Evolutionary conservation across 1,140 invertebrate species (phyloP).

Genomic region (Batillaria attramentaria): DNA sequence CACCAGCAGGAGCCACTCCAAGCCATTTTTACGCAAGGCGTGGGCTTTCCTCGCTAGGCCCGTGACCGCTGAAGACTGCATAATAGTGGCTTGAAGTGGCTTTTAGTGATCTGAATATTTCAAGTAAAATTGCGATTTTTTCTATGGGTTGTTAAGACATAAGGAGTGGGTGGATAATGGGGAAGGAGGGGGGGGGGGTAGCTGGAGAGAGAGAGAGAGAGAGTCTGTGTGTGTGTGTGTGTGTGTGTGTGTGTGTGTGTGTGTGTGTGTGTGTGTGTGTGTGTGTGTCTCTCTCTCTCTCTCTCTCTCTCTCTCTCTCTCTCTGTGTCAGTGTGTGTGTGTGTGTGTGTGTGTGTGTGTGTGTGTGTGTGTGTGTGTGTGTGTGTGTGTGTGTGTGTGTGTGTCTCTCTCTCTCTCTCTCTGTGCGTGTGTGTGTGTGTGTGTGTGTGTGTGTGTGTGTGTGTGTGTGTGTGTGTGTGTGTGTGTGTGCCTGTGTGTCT

Average conservation of each 20-base stretch:
- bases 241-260: constrained; percentile 12
- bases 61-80: too few relatives aligned
- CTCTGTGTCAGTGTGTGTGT: not conserved
- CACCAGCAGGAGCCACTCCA: too few relatives aligned
- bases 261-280: not conserved
- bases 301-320: too few relatives aligned
- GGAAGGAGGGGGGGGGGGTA: too few relatives aligned
- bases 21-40: too few relatives aligned
- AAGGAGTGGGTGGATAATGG: too few relatives aligned
- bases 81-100: too few relatives aligned
- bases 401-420: not conserved
- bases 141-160: too few relatives aligned
- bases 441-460: constrained; percentile 9
- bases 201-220: too few relatives aligned
- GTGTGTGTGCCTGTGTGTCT: constrained; percentile 8
- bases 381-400: constrained; percentile 6
- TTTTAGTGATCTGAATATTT: too few relatives aligned
- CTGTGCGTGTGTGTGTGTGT: constrained; percentile 4
- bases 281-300: not conserved
- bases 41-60: too few relatives aligned
- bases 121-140: too few relatives aligned
- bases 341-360: constrained; percentile 16
- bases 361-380: constrained; percentile 5
- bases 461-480: constrained; percentile 16
- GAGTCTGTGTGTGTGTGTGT: not conserved